These are phyloP conservation scores for Drosophila pseudoobscura DNA, from an alignment of 1,140 invertebrate genomes.

Conservation along the genomic window DNA sequence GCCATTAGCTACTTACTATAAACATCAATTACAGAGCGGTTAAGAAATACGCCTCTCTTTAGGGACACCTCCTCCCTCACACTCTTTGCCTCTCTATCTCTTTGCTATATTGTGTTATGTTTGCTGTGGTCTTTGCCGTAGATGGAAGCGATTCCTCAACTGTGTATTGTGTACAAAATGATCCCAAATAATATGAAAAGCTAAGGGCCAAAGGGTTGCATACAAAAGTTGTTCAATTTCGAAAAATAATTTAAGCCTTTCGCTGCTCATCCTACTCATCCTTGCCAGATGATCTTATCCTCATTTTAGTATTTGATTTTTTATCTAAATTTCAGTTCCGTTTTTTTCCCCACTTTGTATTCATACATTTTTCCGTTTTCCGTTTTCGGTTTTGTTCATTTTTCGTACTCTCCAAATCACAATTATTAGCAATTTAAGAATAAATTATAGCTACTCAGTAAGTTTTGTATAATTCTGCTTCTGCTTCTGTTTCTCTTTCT, in stretches of 20 bases:
- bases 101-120: conserved; percentile 20
- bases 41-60: conserved; percentile 21
- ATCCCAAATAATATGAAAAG: conserved; percentile 36
- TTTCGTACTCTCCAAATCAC: conserved; percentile 81
- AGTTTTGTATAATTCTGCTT: conserved; percentile 26
- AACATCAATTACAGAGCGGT: conserved; percentile 59
- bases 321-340: conserved; percentile 79
- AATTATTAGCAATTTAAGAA: conserved; percentile 82
- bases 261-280: conserved; percentile 38
- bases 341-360: conserved; percentile 66
- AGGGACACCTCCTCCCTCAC: background rate
- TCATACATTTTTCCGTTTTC: conserved; percentile 49
- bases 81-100: background rate
- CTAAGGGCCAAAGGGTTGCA: conserved; percentile 66
- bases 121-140: too few species aligned
- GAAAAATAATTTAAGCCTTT: conserved; percentile 76
- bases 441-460: conserved; percentile 75
- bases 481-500: background rate
- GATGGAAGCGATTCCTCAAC: background rate
- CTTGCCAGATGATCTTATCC: conserved; percentile 45
- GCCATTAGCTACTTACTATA: conserved; percentile 66
- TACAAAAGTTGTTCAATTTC: conserved; percentile 61
- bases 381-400: conserved; percentile 38
- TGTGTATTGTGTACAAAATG: conserved; percentile 28
- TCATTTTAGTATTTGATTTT: conserved; percentile 55